phyloP scores from a whole-genome alignment of 64 coral and sea anemone species.

The Porites lutea region DNA sequence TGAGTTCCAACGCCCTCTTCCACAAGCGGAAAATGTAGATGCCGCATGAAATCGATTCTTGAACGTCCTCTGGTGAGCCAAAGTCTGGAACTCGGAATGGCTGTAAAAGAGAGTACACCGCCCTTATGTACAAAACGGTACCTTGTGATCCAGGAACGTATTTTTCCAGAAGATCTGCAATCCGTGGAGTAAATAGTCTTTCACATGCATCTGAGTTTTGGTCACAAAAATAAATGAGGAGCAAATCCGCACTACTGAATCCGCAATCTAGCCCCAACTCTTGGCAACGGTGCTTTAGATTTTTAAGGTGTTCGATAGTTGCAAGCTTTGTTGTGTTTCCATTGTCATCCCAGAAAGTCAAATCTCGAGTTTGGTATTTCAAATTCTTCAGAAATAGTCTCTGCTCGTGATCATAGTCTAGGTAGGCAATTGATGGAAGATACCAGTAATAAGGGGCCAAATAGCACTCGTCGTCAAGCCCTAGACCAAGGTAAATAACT shows the following conservation, averaged over 20 bases:
- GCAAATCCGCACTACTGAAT: constrained; percentile 47
- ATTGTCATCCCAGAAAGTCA: constrained; percentile 47
- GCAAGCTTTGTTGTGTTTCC: neutral
- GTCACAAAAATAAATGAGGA: constrained; percentile 59
- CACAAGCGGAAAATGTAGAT: constrained; percentile 46
- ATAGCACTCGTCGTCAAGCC: constrained; percentile 23
- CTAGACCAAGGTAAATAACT: neutral
- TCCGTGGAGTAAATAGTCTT: constrained; percentile 30
- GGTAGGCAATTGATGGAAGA: constrained; percentile 15
- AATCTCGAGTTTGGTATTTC: constrained; percentile 29
- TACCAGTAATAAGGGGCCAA: constrained; percentile 35
- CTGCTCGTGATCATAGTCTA: constrained; percentile 45
- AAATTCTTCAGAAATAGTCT: constrained; percentile 28
- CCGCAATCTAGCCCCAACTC: constrained; percentile 42
- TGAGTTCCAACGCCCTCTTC: constrained; percentile 40
- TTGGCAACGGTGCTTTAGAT: constrained; percentile 48
- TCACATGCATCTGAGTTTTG: constrained; percentile 75
- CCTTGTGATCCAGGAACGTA: constrained; percentile 64
- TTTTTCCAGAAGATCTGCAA: constrained; percentile 71
- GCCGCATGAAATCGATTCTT: constrained; percentile 10
- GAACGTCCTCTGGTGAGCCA: constrained; percentile 47
- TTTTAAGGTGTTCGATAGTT: constrained; percentile 28
- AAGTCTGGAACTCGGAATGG: constrained; percentile 40
- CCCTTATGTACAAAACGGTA: constrained; percentile 60
- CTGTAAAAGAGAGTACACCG: constrained; percentile 29